Conservation (phyloP, 1,140 invertebrate species). For the Drosophila baimaii region DNA sequence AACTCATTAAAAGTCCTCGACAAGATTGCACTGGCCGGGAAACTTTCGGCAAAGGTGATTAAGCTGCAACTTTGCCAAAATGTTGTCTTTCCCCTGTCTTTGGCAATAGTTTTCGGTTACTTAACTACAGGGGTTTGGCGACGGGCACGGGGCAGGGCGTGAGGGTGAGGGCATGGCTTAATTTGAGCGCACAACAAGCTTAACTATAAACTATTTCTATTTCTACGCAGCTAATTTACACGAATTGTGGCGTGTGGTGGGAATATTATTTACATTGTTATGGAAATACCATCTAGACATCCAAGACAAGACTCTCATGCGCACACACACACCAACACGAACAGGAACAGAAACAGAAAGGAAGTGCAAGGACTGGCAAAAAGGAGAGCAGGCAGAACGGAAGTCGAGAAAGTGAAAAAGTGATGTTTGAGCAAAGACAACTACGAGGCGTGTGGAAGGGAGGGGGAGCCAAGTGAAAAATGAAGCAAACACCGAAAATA, state of each 20-base stretch:
- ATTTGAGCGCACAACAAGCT: constrained; percentile 41
- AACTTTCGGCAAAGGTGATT: constrained; percentile 53
- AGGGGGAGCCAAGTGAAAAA: constrained; percentile 50
- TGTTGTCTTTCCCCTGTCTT: constrained; percentile 36
- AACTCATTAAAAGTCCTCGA: constrained; percentile 59
- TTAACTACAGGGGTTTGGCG: constrained; percentile 44
- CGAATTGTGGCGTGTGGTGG: constrained; percentile 41
- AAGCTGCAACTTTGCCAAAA: constrained; percentile 52
- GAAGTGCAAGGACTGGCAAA: constrained; percentile 25
- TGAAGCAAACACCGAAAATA: constrained; percentile 61
- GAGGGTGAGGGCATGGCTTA: neutral
- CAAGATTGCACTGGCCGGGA: constrained; percentile 45
- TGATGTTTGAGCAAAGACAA: constrained; percentile 39
- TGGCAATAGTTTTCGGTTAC: constrained; percentile 34
- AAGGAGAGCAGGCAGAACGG: constrained; percentile 7
- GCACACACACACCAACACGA: constrained; percentile 31
- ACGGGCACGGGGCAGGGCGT: neutral
- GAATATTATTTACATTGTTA: constrained; percentile 43
- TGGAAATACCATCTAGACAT: constrained; percentile 27
- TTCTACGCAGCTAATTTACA: constrained; percentile 34
- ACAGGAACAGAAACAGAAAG: constrained; percentile 17
- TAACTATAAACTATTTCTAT: constrained; percentile 35
- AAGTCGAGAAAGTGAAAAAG: constrained; percentile 25
- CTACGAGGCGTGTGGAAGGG: constrained; percentile 34
- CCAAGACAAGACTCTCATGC: constrained; percentile 52